phyloP scores from a whole-genome alignment of 2,113 vertebrate species.

The Microcebus tavaratra region DNA sequence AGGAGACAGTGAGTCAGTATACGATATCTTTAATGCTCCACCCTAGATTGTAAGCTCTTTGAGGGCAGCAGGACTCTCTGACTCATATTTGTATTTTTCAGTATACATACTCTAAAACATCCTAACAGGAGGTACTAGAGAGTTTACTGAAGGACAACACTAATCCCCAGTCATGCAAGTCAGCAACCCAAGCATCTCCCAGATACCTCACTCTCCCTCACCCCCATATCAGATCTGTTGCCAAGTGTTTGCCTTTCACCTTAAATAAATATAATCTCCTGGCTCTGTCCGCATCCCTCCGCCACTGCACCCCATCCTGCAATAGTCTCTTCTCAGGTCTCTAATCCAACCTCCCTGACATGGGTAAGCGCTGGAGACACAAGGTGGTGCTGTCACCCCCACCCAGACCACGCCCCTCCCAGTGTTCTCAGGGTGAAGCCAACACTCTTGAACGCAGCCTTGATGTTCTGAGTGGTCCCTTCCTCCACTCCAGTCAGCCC shows the following conservation, averaged over 20 bases:
- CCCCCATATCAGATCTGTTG: not conserved
- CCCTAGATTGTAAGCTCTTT: not conserved
- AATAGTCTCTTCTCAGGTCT: not conserved
- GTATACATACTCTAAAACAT: not conserved
- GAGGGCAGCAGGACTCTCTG: not conserved
- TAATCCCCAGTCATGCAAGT: not conserved
- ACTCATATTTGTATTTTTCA: not conserved
- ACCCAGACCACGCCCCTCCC: not conserved
- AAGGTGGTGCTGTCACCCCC: not conserved
- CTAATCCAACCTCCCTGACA: not conserved
- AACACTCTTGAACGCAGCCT: not conserved
- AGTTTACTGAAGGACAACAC: not conserved
- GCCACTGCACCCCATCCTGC: not conserved
- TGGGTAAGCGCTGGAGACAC: not conserved
- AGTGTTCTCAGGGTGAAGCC: not conserved
- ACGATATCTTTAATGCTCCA: not conserved
- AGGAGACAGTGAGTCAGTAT: fast-evolving
- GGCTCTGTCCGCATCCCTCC: not conserved
- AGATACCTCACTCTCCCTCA: not conserved
- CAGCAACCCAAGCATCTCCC: not conserved
- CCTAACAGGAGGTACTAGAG: not conserved
- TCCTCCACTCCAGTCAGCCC: not conserved
- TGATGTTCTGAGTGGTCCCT: fast-evolving
- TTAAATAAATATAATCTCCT: not conserved
- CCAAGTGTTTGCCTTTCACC: not conserved